Percentiles rank a stretch among this genome's conserved stretches.
Evolutionary conservation across 2,888 invertebrate genomes (phyloP).

Genomic region (Nemotelus nigrinus): DNA sequence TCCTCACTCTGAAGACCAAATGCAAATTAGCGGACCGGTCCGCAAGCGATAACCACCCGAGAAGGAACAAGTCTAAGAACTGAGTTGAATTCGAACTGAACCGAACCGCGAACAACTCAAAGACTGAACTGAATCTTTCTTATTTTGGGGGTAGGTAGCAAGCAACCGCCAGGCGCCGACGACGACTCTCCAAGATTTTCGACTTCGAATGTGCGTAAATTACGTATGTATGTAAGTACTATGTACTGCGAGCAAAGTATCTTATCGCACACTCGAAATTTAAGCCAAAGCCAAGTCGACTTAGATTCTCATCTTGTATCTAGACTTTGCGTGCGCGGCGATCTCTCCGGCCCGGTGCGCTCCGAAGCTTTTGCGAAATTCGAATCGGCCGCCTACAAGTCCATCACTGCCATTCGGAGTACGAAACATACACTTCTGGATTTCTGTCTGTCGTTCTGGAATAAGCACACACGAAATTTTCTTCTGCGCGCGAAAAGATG

Average conservation of each 20-base stretch:
- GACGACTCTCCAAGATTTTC: constrained; percentile 29
- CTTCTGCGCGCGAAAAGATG: too few species aligned
- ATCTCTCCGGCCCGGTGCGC: too few species aligned
- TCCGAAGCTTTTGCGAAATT: too few species aligned
- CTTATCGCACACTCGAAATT: constrained; percentile 33
- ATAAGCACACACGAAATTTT: too few species aligned
- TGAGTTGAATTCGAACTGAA: constrained; percentile 35
- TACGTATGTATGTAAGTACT: constrained; percentile 13
- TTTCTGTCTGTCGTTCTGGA: too few species aligned
- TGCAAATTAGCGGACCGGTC: constrained; percentile 35
- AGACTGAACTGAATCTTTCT: constrained; percentile 37
- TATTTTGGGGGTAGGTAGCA: not conserved
- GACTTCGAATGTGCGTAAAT: constrained; percentile 15
- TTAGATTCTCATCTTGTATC: not conserved
- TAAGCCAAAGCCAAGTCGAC: not conserved
- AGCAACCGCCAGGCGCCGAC: not conserved
- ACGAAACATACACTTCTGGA: too few species aligned
- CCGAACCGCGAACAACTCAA: constrained; percentile 28
- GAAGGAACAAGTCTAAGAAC: constrained; percentile 41
- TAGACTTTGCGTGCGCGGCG: not conserved
- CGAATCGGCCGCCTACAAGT: too few species aligned
- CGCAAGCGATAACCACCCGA: constrained; percentile 30
- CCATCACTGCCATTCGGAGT: too few species aligned
- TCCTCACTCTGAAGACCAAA: constrained; percentile 25
- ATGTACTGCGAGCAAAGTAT: constrained; percentile 10